Evolutionary conservation across 2,888 invertebrate genomes (phyloP), one percentile per base, ranked within the genome.

Genomic region (Diadromus collaris): DNA sequence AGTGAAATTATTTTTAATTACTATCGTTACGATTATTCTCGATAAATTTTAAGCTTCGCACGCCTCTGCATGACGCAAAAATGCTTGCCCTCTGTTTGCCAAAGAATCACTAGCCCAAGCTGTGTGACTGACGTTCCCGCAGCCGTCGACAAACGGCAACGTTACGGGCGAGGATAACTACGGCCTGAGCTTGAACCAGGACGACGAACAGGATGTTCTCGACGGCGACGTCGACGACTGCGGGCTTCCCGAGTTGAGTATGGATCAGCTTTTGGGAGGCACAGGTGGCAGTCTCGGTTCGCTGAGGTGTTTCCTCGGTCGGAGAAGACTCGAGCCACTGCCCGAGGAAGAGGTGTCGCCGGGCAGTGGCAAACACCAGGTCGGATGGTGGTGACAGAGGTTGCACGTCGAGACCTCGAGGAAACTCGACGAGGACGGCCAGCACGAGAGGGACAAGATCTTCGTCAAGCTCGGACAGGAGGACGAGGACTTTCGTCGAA

Each of bases 291-390:
- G 88, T 72, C 82, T 87, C 72, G 86, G 88, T 84, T 91, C 89
- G 34, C 75, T 89, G 68, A 84, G 88, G 19, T 87, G 86, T 81
- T 91, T 89, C 83, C 91, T 93, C 86, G 93, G 92, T 89, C 94
- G 95, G 90, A 92, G 96, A 91, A 93, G 96, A 84, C 91, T 97
- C 87, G 97, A 97, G 89, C 96, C 97, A 65, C 92, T 97, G 6
- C 94, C 96, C 82, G 96, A 97, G 91, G 97, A 97, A 91, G 96
- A 97, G 84, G 94, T 93, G 79, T 95, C 95, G 27, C 87, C 91
- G 6, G 87, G 87, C 4, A 87, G 87, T 65, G 88, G 88, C 16
- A 90, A 90, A 76, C 86, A 87, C 29, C 89, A 90, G 75, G 89
- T 89, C 27, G 90, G 90, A 82, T 90, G 90, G 90, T 88, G 91